Evolutionary conservation across 2,888 invertebrate genomes (phyloP).

Genomic region (Eupithecia exiguata): DNA sequence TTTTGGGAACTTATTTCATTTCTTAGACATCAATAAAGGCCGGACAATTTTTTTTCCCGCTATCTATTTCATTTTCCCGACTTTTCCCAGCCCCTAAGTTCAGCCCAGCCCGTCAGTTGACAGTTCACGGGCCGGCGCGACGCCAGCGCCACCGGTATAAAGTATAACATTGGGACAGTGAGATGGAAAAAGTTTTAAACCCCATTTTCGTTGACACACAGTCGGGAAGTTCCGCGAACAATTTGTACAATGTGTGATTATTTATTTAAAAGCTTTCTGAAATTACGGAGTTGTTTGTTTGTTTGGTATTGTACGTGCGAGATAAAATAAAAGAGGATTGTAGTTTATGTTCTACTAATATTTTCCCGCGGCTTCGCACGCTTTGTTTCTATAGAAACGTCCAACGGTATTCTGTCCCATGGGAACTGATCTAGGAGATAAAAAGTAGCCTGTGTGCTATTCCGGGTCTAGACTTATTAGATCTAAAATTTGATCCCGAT

Average conservation of each 20-base stretch:
- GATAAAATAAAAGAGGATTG: neutral
- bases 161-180: constrained; percentile 50
- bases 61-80: neutral
- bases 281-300: constrained; percentile 9
- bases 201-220: constrained; percentile 25
- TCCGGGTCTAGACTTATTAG: neutral
- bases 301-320: neutral
- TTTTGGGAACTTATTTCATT: too few species aligned
- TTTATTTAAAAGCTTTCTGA: constrained; percentile 12
- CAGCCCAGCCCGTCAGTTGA: constrained; percentile 37
- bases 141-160: constrained; percentile 2
- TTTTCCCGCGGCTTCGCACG: neutral
- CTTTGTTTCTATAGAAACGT: neutral
- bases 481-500: too few species aligned
- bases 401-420: neutral
- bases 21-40: too few species aligned
- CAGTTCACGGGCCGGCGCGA: constrained; percentile 39
- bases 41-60: neutral
- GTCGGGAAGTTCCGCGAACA: constrained; percentile 20
- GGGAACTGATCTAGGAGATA: neutral
- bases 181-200: constrained; percentile 58
- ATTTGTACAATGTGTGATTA: constrained; percentile 14
- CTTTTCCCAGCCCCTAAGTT: neutral
- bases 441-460: neutral
- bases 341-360: neutral